Evolutionary conservation across 2,113 vertebrate species (phyloP).

Genomic region (Hydropotes inermis): DNA sequence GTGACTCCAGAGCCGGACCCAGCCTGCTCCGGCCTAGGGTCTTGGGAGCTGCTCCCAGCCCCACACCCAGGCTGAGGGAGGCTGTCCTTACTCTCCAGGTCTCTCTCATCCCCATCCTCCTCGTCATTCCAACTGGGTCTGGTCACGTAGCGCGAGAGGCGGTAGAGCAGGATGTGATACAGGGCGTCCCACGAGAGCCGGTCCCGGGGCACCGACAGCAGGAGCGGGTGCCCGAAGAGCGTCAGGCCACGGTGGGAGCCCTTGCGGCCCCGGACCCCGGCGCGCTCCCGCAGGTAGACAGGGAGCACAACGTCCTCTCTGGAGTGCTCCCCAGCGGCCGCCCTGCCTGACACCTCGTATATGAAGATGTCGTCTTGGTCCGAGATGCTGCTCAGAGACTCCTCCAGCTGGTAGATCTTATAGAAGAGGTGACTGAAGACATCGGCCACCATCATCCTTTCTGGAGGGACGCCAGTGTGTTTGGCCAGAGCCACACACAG

Average conservation of each 20-base stretch:
- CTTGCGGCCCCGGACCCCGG: conserved; percentile 84
- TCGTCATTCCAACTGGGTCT: conserved; percentile 86
- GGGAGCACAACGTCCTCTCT: conserved; percentile 87
- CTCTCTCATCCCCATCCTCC: conserved; percentile 83
- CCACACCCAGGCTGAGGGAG: conserved; percentile 22
- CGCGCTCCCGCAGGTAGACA: conserved; percentile 89
- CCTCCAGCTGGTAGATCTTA: conserved; percentile 88
- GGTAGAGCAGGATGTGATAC: conserved; percentile 86
- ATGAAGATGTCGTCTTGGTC: conserved; percentile 93
- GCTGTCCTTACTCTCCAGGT: conserved; percentile 40
- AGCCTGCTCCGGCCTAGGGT: conserved; percentile 55
- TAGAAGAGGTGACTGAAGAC: conserved; percentile 95
- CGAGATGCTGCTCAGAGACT: conserved; percentile 88
- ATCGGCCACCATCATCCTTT: conserved; percentile 91
- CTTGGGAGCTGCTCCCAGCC: conserved; percentile 12
- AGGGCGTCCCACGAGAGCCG: conserved; percentile 85
- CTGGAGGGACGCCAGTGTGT: conserved; percentile 80
- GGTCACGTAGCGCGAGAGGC: conserved; percentile 87
- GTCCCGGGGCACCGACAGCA: conserved; percentile 83
- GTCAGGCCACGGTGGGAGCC: conserved; percentile 84
- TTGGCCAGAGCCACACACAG: conserved; percentile 87
- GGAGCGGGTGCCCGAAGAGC: conserved; percentile 90
- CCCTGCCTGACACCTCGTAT: conserved; percentile 83
- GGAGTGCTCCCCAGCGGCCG: conserved; percentile 67
- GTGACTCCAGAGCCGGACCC: conserved; percentile 46